Evolutionary conservation across 2,797 vertebrate species (phyloP).

Genomic region (Lemur catta): DNA sequence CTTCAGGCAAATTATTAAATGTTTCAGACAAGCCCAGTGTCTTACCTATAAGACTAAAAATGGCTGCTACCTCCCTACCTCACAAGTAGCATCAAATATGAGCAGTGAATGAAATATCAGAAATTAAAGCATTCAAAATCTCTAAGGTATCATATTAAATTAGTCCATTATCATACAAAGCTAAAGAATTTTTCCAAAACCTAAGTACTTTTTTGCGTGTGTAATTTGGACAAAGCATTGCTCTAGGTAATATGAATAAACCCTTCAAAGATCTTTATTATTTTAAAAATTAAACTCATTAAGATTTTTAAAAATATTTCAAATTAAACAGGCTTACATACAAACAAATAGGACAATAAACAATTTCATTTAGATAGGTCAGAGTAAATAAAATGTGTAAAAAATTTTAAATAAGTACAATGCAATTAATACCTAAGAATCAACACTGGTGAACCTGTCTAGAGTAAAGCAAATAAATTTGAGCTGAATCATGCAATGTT

Average conservation of each 20-base stretch:
- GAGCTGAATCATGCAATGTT: not conserved
- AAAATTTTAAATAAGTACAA: constrained; percentile 44
- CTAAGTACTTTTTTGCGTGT: not conserved
- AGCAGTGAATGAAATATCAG: constrained; percentile 1
- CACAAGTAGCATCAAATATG: not conserved
- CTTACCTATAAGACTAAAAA: constrained; percentile 26
- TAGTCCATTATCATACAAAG: constrained; percentile 25
- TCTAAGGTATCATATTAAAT: not conserved
- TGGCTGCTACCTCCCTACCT: not conserved
- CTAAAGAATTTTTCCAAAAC: not conserved
- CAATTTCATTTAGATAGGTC: not conserved
- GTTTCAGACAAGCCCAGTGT: constrained; percentile 42
- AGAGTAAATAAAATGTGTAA: constrained; percentile 35
- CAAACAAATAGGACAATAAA: constrained; percentile 48
- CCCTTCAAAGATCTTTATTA: not conserved
- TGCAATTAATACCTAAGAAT: not conserved
- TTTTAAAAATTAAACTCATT: constrained; percentile 31
- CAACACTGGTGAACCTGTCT: not conserved
- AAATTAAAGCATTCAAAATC: constrained; percentile 47
- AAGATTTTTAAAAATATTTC: constrained; percentile 39
- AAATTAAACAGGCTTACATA: not conserved
- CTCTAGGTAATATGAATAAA: not conserved
- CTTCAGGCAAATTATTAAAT: constrained; percentile 26
- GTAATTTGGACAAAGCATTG: not conserved
- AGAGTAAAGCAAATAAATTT: constrained; percentile 12